Base-by-base conservation (phyloP, 2,888 invertebrate species). In the Troides aeacus region DNA sequence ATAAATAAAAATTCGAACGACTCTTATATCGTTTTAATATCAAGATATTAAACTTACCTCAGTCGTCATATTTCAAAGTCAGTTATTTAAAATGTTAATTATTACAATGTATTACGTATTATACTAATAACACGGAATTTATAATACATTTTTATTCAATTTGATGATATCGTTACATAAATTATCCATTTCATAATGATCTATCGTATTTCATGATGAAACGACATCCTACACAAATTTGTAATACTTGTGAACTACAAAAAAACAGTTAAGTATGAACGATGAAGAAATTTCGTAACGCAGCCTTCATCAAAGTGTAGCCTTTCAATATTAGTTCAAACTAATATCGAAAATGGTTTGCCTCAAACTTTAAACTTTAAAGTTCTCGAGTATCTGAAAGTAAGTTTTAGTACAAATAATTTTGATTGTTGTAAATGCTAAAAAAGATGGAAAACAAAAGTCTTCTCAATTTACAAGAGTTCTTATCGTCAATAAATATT, bases 271-370 rank as follows among this genome's bases (percentile, higher is more conserved):
- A 61, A 66, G 62, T 30, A 64, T 53, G 18, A 39, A 66, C 39
- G 59, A 62, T 65, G 39, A 63, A 53, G 58, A 42, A 62, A 66
- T 70, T 70, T 70, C 66, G 78, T 77, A 80, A 80, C 68, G 68
- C 74, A 81, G 74, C 81, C 83, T 82, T 82, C 82, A 68, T 78
- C 71, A 71, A 68, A 77, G 71, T 76, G 62, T 70, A 75, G 71
- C 76, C 77, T 77, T 78, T 79, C 75, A 76, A 81, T 77, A 77
- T 74, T 75, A 72, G 73, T 74, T 73, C 72, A 73, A 72, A 72
- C 68, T 68, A 74, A 75, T 76, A 76, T 63, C 59, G 66, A 70
- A 66, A 62, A 59, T 56, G 63, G 63, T 64, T 60, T 42, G 46
- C 60, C 58, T 64, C 63, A 30, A 70, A 67, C 66, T 64, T 70